These are phyloP conservation scores for Cavia aperea DNA, from an alignment of 2,113 vertebrate genomes.

Conservation along the genomic window DNA sequence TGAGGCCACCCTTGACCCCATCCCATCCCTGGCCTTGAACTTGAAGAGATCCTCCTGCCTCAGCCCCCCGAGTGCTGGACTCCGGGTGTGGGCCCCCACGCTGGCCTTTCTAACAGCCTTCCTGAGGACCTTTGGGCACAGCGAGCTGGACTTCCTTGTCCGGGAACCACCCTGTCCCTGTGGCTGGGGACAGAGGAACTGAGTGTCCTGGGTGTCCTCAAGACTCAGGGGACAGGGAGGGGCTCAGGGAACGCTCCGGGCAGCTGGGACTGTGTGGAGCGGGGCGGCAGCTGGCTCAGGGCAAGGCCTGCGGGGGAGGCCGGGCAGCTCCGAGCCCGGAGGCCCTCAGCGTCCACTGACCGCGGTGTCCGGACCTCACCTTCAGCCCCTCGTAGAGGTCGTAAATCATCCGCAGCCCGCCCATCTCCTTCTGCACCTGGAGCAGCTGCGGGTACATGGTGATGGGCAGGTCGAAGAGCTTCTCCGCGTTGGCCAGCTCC, in stretches of 20 bases:
- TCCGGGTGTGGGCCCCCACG: neutral
- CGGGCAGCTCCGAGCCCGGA: neutral
- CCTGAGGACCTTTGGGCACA: neutral
- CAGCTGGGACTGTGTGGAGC: neutral
- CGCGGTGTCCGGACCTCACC: constrained; percentile 68
- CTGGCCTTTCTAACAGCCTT: neutral
- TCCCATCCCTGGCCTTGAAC: neutral
- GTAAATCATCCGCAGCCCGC: constrained; percentile 82
- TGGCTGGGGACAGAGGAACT: neutral
- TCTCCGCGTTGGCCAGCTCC: constrained; percentile 86
- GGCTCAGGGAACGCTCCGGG: neutral
- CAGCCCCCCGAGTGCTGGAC: neutral
- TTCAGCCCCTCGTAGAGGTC: constrained; percentile 83
- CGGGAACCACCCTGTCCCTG: neutral
- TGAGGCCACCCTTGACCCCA: neutral
- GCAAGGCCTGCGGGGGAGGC: neutral
- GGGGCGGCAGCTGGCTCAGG: neutral
- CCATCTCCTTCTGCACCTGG: constrained; percentile 86
- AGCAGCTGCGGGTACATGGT: constrained; percentile 82
- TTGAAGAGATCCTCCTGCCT: neutral
- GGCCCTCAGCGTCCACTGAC: neutral
- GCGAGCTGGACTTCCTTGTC: neutral
- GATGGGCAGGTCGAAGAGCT: constrained; percentile 86
- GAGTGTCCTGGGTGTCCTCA: neutral
- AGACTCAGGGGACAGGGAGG: neutral